Evolutionary conservation across 2,797 vertebrate genomes (phyloP), one percentile per base, ranked within the genome.

Genomic region (Ficedula albicollis): DNA sequence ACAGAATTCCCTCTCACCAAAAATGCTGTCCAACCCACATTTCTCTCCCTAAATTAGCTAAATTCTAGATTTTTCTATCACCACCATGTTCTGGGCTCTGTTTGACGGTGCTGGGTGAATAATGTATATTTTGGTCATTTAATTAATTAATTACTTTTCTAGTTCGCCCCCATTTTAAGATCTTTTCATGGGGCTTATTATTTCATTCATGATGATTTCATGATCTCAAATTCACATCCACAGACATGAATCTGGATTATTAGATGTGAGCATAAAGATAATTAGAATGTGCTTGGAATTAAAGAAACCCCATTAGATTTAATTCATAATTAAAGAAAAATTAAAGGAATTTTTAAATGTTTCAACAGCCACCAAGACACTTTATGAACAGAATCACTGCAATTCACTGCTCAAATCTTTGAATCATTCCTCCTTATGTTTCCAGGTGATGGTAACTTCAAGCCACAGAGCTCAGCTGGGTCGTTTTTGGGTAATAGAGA

Each of bases 381-480:
- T 86, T 82, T 16, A 34, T 69, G 48, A 62, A n/a, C 43, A 79
- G 80, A 69, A 87, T 55, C 38, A 6, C 59, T 55, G 62, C 77
- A 88, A 30, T 52, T 73, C 70, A 2, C 59, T 60, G 39, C 87
- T 83, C 0, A 92, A 77, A 64, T 72, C 81, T 67, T 70, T 89
- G 78, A 72, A 60, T 70, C 85, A 76, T 84, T 81, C 70, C 77
- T 84, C 63, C 89, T 76, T 87, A 0, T 22, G 46, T 92, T 92
- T 73, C 92, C 78, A 54, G 89, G 77, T 15, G n/a, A 90, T 84
- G 83, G 76, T 56, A 55, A 68, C 80, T 79, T 87, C 67, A 52
- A 93, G 78, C 84, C 88, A 18, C 86, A 17, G 70, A 74, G 90
- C 90, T 95, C 86, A 41, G 74, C 89, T 77, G 77, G 90, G 94